Evolutionary conservation across 2,113 vertebrate species (phyloP), one percentile per base, ranked within the genome.

Genomic region (Hiodon alosoides): DNA sequence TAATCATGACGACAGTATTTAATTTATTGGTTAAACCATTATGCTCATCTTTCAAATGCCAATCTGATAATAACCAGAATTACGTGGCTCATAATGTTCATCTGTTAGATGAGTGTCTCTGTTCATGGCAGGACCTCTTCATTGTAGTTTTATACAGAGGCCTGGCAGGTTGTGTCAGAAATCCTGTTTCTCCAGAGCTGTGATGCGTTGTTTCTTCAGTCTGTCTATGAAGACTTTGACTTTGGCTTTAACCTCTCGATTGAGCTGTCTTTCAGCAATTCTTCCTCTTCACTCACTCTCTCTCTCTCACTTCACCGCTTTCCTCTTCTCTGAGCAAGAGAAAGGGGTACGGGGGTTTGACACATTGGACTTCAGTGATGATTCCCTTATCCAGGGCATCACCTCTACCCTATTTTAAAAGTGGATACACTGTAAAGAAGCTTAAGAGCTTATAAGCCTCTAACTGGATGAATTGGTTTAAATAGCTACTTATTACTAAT

Each of bases 81-180:
- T 31, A 61, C 13, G 59, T n/a, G 59, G 16, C 14, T 61, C 14
- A 6, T n/a, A 61, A 4, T 2, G 8, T 72, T 7, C 67, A 92
- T 92, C 88, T 89, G 84, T 90, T 31, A 31, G 31, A 31, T 88
- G 46, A 82, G 81, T 69, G 94, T 86, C 48, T 91, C 80, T 0
- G 86, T 83, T 65, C 84, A 80, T 1, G 88, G 81, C 58, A 94
- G 84, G 58, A 91, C 84, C 81, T 93, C 92, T 59, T 92, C 92
- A 11, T 93, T 92, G 13, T 91, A 93, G 85, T 91, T 93, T 92
- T 92, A 93, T 77, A 90, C 87, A 0, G 89, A 92, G 55, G 80
- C 85, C 2, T 83, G 16, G 0, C 85, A 83, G 10, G 80, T 51
- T 85, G 31, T 86, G 86, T n/a, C 90, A 74, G n/a, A 90, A 64